Percentiles rank a stretch among this genome's conserved stretches.
phyloP scores from a whole-genome alignment of 2,113 vertebrate species.

The Sorex fumeus region DNA sequence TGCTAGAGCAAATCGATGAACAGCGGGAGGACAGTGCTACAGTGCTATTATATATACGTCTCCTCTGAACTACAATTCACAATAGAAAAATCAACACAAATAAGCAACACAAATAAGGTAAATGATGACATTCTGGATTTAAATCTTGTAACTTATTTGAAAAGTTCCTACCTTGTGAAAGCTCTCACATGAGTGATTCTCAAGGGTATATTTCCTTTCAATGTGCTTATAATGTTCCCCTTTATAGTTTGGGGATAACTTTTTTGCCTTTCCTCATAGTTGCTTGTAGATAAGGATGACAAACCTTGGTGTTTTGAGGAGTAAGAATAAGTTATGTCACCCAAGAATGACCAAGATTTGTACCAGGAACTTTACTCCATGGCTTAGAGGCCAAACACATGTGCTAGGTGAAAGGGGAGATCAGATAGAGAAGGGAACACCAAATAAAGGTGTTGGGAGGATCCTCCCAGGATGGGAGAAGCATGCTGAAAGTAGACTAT shows the following conservation, averaged over 20 bases:
- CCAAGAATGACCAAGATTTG: no score
- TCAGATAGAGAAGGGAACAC: no score
- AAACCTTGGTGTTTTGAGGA: not conserved
- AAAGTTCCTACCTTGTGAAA: constrained; percentile 15
- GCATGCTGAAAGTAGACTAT: no score
- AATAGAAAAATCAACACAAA: not conserved
- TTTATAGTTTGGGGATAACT: not conserved
- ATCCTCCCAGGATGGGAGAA: no score
- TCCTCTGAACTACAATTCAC: not conserved
- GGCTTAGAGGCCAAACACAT: no score
- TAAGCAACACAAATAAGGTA: not conserved
- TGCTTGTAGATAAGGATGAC: not conserved
- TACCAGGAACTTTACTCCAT: no score
- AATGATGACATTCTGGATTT: not conserved
- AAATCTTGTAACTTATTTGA: not conserved
- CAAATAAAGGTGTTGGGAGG: no score
- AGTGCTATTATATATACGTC: no score
- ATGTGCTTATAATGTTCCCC: not conserved
- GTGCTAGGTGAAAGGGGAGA: no score
- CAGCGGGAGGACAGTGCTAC: no score
- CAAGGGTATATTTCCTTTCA: not conserved
- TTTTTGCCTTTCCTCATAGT: not conserved
- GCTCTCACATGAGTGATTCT: not conserved
- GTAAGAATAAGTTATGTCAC: not conserved
- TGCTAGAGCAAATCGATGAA: no score